Conservation (phyloP, 2,888 invertebrate genomes). For the Pogonocherus hispidulus region DNA sequence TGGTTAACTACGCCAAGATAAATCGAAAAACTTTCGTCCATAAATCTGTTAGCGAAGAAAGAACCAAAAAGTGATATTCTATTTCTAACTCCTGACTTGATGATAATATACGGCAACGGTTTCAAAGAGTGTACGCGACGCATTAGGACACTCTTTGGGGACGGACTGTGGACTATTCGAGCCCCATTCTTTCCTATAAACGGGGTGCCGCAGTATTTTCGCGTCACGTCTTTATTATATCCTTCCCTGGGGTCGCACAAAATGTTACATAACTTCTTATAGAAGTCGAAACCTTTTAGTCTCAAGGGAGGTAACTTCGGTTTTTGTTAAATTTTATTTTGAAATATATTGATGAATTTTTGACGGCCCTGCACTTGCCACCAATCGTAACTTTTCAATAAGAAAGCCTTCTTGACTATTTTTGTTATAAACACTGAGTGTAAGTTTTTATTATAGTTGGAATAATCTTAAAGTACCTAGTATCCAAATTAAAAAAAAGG, state of each 20-base stretch:
- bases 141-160: constrained; percentile 61
- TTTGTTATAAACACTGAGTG: too few species aligned
- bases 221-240: constrained; percentile 71
- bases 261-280: constrained; percentile 70
- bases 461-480: too few species aligned
- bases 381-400: not conserved
- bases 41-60: constrained; percentile 30
- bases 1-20: constrained; percentile 21
- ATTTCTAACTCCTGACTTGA: constrained; percentile 58
- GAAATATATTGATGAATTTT: constrained; percentile 18
- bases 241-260: constrained; percentile 67
- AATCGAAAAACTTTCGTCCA: constrained; percentile 28
- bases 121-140: constrained; percentile 60
- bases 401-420: not conserved
- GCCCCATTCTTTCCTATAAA: constrained; percentile 67
- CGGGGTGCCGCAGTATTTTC: constrained; percentile 65
- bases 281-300: constrained; percentile 66
- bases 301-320: constrained; percentile 59
- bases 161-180: constrained; percentile 52
- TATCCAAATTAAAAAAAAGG: too few species aligned
- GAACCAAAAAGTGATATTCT: constrained; percentile 57
- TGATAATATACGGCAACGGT: constrained; percentile 63
- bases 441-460: too few species aligned
- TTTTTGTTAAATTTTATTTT: constrained; percentile 64
- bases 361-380: not conserved